A percentile compares a stretch with the other conserved stretches of the same genome.
Evolutionary conservation across 1,140 invertebrate species (phyloP).

Genomic region (Tetramorium alpestre): DNA sequence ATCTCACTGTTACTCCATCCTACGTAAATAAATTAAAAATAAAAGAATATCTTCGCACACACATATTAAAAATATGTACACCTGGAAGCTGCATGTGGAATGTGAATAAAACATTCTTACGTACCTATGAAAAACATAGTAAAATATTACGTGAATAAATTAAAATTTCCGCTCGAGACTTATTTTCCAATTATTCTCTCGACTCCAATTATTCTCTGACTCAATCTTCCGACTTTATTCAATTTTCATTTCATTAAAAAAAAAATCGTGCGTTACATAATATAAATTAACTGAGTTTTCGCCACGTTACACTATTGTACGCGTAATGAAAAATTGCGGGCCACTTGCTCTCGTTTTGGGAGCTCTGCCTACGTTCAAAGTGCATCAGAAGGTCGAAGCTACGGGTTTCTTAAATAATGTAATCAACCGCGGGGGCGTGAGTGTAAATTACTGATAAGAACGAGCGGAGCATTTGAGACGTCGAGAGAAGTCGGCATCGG

Average conservation of each 20-base stretch:
- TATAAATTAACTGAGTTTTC: neutral
- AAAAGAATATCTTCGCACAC: neutral
- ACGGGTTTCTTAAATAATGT: neutral
- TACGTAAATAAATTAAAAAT: conserved; percentile 22
- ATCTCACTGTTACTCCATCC: neutral
- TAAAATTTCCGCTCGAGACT: neutral
- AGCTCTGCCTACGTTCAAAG: neutral
- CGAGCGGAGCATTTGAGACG: neutral
- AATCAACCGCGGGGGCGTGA: conserved; percentile 11
- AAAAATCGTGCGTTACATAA: neutral
- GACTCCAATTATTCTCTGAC: neutral
- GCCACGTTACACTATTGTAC: neutral
- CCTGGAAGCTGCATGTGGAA: neutral
- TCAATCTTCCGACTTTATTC: neutral
- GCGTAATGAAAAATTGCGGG: neutral
- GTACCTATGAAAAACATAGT: neutral
- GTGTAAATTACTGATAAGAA: conserved; percentile 48
- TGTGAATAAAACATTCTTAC: conserved; percentile 5
- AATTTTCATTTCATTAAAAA: neutral
- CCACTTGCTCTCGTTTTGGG: neutral
- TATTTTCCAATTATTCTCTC: neutral
- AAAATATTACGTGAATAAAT: conserved; percentile 26
- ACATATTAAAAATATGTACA: conserved; percentile 4
- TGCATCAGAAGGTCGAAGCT: conserved; percentile 11
- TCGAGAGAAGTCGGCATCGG: neutral